Conservation (phyloP, 2,888 invertebrate genomes). For the Stenurella melanura region DNA sequence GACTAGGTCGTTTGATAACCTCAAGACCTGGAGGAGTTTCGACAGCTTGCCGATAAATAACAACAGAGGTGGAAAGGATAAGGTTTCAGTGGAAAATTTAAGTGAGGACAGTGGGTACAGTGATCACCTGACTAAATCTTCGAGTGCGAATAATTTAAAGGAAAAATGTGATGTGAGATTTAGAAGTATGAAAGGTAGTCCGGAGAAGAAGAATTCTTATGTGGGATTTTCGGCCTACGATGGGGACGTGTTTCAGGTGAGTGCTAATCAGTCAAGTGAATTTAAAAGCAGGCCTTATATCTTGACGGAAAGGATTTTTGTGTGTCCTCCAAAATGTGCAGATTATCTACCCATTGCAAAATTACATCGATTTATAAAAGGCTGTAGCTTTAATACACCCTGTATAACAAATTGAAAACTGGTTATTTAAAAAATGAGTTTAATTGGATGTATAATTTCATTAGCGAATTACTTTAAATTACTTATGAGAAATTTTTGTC, state of each 20-base stretch:
- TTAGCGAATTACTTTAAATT: no score
- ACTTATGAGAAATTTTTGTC: no score
- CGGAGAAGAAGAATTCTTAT: slow-evolving; percentile 57
- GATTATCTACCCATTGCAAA: no score
- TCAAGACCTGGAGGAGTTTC: slow-evolving; percentile 72
- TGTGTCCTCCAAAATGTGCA: no score
- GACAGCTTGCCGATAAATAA: slow-evolving; percentile 67
- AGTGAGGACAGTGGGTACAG: slow-evolving; percentile 89
- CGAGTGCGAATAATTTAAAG: slow-evolving; percentile 59
- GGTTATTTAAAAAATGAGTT: no score
- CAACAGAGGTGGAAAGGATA: slow-evolving; percentile 63
- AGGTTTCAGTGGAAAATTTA: slow-evolving; percentile 84
- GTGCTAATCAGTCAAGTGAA: slow-evolving; percentile 1
- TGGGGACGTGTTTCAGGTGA: slow-evolving; percentile 60
- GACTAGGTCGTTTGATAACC: slow-evolving; percentile 70
- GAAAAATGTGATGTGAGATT: slow-evolving; percentile 54
- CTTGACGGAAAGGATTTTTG: no score
- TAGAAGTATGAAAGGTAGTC: slow-evolving; percentile 48
- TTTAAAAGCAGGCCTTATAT: no score
- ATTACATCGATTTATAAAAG: no score
- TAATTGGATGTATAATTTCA: no score
- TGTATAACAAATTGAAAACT: no score
- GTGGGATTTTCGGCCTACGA: slow-evolving; percentile 62
- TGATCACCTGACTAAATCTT: slow-evolving; percentile 73
- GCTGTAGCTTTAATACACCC: no score